These are phyloP conservation scores for Psephotus haematonotus DNA, from an alignment of 2,113 vertebrate genomes.

Conservation along the genomic window DNA sequence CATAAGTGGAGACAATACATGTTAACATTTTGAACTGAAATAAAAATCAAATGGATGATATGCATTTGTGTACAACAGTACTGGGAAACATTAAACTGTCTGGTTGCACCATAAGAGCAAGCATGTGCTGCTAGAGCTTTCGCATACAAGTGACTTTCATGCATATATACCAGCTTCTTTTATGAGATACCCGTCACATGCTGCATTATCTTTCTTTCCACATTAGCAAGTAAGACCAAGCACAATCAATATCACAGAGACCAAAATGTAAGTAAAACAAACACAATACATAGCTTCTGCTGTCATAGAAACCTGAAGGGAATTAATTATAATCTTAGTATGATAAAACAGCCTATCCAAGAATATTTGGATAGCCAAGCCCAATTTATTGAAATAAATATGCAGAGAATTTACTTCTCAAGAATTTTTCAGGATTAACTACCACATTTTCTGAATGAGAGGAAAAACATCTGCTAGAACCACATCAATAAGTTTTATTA, in stretches of 20 bases:
- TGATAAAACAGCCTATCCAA: background rate
- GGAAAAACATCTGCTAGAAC: background rate
- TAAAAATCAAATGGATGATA: conserved; percentile 57
- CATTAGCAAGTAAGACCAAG: conserved; percentile 74
- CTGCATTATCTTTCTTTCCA: conserved; percentile 72
- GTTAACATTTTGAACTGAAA: conserved; percentile 57
- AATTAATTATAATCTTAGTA: conserved; percentile 48
- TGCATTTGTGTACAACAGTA: conserved; percentile 46
- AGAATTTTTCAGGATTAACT: conserved; percentile 17
- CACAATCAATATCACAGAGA: conserved; percentile 67
- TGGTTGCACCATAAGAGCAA: conserved; percentile 33
- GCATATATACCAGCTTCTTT: conserved; percentile 41
- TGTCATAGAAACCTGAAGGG: conserved; percentile 76
- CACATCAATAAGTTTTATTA: conserved; percentile 18
- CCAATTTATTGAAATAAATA: conserved; percentile 39
- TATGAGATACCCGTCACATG: conserved; percentile 58
- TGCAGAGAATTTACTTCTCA: background rate
- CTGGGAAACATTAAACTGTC: conserved; percentile 56
- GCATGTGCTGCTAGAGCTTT: conserved; percentile 2
- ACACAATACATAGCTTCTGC: conserved; percentile 55
- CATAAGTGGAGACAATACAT: background rate
- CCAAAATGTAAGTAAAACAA: conserved; percentile 68
- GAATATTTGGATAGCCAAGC: conserved; percentile 9
- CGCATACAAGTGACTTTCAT: conserved; percentile 32
- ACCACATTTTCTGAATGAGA: conserved; percentile 18